Conservation (phyloP, 2,888 invertebrate genomes). For the Myathropa florea region DNA sequence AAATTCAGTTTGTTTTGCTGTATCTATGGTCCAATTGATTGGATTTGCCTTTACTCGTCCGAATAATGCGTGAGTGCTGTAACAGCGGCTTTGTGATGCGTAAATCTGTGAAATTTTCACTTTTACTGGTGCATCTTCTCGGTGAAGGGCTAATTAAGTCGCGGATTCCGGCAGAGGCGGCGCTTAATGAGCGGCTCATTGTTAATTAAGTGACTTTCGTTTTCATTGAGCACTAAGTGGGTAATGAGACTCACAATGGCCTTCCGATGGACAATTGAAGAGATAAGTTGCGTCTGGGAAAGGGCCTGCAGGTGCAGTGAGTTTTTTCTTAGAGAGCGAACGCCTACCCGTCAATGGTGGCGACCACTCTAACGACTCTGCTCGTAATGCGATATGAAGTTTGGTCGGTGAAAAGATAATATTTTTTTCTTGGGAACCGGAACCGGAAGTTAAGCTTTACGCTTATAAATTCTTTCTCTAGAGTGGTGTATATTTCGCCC, state of each 20-base stretch:
- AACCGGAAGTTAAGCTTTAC: no score
- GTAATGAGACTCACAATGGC: neutral
- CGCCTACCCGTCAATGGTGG: neutral
- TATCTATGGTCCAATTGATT: conserved; percentile 47
- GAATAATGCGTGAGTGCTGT: neutral
- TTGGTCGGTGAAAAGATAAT: neutral
- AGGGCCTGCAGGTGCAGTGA: neutral
- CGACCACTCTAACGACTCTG: no score
- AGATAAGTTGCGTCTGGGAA: neutral
- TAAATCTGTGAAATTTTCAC: conserved; percentile 14
- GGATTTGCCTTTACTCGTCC: conserved; percentile 23
- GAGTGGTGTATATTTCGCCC: no score
- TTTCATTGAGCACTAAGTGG: neutral
- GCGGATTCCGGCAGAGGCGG: neutral
- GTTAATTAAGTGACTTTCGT: conserved; percentile 13
- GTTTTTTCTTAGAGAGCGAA: neutral
- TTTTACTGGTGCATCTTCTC: neutral
- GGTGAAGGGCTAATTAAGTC: conserved; percentile 32
- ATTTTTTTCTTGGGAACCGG: neutral
- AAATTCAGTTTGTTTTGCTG: conserved; percentile 35
- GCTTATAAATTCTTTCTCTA: no score
- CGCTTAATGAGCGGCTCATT: conserved; percentile 4
- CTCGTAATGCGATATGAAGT: no score
- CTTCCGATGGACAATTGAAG: neutral
- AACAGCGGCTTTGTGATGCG: neutral